Conservation (phyloP, 2,797 vertebrate genomes). For the Chlorospingus flavigularis region DNA sequence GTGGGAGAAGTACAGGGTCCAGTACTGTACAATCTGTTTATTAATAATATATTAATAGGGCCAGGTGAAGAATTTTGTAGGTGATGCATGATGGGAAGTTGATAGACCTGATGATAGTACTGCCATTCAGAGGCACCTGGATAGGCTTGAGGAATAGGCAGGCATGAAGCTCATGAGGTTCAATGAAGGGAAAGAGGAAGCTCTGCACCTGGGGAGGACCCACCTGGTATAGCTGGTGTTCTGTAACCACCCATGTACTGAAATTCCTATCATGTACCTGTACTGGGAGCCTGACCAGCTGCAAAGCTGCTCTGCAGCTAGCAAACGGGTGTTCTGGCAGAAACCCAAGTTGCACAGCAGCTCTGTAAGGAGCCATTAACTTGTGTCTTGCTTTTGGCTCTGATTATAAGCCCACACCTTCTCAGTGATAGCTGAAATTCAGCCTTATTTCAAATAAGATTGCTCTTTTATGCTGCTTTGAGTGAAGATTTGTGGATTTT, state of each 20-base stretch:
- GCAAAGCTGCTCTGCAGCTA: neutral
- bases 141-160: neutral
- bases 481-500: neutral
- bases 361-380: neutral
- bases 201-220: neutral
- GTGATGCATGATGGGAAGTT: neutral
- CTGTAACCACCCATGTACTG: accelerated
- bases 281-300: neutral
- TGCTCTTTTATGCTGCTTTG: neutral
- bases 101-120: neutral
- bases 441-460: neutral
- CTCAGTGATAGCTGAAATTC: neutral
- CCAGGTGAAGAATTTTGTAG: neutral
- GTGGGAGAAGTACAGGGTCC: neutral
- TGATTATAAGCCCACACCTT: neutral
- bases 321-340: accelerated
- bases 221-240: neutral
- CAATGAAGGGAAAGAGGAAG: neutral
- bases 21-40: neutral
- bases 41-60: neutral
- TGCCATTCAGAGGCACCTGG: neutral
- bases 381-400: neutral
- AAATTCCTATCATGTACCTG: neutral
- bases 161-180: neutral
- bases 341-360: accelerated